phyloP scores from a whole-genome alignment of 2,113 vertebrate species.

The Barnardius zonarius region DNA sequence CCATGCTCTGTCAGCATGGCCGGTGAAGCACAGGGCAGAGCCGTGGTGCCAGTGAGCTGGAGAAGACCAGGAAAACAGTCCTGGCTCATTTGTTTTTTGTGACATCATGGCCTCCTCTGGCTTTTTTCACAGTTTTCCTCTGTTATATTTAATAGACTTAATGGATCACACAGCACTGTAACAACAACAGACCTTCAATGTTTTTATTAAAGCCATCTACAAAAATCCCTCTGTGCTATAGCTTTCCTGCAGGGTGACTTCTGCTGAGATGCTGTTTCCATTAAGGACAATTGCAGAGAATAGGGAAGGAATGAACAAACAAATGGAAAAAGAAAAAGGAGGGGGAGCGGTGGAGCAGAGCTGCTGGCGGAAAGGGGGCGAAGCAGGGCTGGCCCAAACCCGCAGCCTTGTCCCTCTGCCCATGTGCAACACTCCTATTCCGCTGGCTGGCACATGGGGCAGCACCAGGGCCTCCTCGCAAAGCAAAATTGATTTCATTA shows the following conservation, averaged over 20 bases:
- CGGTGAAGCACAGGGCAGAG: neutral
- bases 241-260: conserved; percentile 59
- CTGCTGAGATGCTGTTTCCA: conserved; percentile 58
- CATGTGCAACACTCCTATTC: rapidly evolving
- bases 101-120: conserved; percentile 61
- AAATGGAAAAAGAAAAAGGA: conserved; percentile 16
- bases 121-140: conserved; percentile 60
- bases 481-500: neutral
- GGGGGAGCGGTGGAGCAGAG: neutral
- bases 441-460: neutral
- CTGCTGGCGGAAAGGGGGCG: neutral
- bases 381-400: neutral
- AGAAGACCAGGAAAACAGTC: conserved; percentile 3
- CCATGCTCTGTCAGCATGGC: neutral
- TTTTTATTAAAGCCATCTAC: conserved; percentile 71
- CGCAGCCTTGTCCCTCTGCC: neutral
- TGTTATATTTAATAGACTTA: conserved; percentile 69
- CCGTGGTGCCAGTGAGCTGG: neutral
- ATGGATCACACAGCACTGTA: conserved; percentile 68
- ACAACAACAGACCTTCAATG: conserved; percentile 66
- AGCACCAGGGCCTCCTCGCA: neutral
- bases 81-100: conserved; percentile 21
- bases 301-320: conserved; percentile 48
- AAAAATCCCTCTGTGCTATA: conserved; percentile 57
- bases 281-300: conserved; percentile 58